Percentiles rank a stretch among this genome's conserved stretches.
phyloP scores from a whole-genome alignment of 1,140 invertebrate species.

The Alviniconcha marisindica region DNA sequence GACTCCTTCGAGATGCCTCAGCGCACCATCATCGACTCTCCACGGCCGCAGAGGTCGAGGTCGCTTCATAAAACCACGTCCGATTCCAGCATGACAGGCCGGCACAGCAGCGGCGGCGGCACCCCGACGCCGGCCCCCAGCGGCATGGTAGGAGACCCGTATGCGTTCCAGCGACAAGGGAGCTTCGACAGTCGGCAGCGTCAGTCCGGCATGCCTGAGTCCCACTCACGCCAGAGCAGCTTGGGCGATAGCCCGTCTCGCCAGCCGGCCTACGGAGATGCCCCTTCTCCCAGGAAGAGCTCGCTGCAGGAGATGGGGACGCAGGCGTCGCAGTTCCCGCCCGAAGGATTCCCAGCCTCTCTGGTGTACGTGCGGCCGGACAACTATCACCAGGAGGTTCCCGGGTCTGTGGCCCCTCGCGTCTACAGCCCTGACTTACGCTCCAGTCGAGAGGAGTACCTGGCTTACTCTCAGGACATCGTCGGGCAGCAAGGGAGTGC shows the following conservation, averaged over 20 bases:
- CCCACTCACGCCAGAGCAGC: conserved; percentile 28
- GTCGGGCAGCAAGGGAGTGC: conserved; percentile 66
- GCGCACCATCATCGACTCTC: conserved; percentile 65
- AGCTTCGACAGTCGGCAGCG: conserved; percentile 47
- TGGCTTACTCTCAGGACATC: conserved; percentile 72
- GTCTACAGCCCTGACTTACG: conserved; percentile 60
- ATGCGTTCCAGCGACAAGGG: conserved; percentile 47
- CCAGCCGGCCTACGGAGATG: conserved; percentile 25
- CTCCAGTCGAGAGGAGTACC: conserved; percentile 59
- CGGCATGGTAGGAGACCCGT: conserved; percentile 20
- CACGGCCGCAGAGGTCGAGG: conserved; percentile 60
- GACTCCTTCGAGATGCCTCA: conserved; percentile 71
- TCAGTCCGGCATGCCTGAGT: conserved; percentile 22
- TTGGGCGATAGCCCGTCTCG: conserved; percentile 25
- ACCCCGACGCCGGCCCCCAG: conserved; percentile 33
- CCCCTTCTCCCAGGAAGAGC: conserved; percentile 36
- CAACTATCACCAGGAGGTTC: conserved; percentile 43
- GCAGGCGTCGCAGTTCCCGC: conserved; percentile 31
- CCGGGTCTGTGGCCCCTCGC: conserved; percentile 43
- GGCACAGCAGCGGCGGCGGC: conserved; percentile 38
- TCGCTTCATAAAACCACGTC: conserved; percentile 61
- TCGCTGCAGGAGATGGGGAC: conserved; percentile 46
- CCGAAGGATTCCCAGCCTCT: conserved; percentile 49
- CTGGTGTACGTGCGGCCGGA: conserved; percentile 50
- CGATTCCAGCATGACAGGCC: conserved; percentile 47